Conservation (phyloP, 1,140 invertebrate genomes). For the Solenopsis fugax region DNA sequence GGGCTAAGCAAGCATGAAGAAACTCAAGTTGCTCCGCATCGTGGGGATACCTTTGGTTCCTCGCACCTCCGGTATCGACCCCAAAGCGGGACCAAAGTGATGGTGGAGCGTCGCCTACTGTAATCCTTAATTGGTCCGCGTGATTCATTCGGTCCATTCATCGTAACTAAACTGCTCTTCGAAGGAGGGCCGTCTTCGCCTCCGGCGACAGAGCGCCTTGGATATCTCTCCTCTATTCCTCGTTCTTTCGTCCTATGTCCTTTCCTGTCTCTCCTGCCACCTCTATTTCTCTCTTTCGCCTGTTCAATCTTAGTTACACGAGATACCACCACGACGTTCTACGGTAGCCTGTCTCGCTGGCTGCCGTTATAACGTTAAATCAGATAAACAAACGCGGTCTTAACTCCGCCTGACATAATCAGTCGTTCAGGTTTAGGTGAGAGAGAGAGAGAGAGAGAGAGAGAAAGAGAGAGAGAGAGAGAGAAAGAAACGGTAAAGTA, state of each 20-base stretch:
- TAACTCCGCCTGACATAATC: slow-evolving; percentile 83
- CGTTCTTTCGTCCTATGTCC: slow-evolving; percentile 3
- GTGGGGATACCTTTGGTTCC: slow-evolving; percentile 30
- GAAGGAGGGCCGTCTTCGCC: slow-evolving; percentile 74
- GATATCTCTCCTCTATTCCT: slow-evolving; percentile 47
- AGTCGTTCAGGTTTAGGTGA: slow-evolving; percentile 75
- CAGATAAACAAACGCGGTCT: slow-evolving; percentile 83
- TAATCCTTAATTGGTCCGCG: slow-evolving; percentile 86
- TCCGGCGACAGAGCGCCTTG: slow-evolving; percentile 75
- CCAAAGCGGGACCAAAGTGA: not conserved
- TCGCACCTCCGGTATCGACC: slow-evolving; percentile 34
- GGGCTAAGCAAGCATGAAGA: slow-evolving; percentile 72
- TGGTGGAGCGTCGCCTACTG: slow-evolving; percentile 62
- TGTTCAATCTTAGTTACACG: slow-evolving; percentile 61
- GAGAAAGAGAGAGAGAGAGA: slow-evolving; percentile 70
- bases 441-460: slow-evolving; percentile 30
- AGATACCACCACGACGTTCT: slow-evolving; percentile 73
- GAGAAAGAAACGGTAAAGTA: slow-evolving; percentile 41
- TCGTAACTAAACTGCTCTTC: slow-evolving; percentile 78
- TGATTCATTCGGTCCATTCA: slow-evolving; percentile 85
- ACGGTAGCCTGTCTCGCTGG: slow-evolving; percentile 77
- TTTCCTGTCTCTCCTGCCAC: slow-evolving; percentile 36
- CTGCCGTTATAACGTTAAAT: slow-evolving; percentile 82
- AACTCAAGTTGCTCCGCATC: slow-evolving; percentile 28
- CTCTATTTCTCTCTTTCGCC: slow-evolving; percentile 29